Percentiles rank a stretch among this genome's conserved stretches.
Conservation (phyloP, 2,888 invertebrate species). For the Oscheius onirici region DNA sequence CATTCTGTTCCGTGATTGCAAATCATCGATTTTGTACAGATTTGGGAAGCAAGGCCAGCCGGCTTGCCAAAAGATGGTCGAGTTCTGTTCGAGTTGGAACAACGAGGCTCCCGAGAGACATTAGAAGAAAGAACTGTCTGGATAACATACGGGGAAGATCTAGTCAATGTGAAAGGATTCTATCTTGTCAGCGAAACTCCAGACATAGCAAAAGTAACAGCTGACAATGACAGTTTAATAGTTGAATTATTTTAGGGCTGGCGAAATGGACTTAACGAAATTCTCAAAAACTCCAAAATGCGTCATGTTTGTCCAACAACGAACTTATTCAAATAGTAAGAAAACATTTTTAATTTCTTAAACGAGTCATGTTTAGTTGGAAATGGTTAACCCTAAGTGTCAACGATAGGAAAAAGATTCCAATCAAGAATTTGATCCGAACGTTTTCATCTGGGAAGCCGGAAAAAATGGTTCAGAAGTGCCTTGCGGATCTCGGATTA, state of each 20-base stretch:
- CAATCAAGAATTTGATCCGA: slow-evolving; percentile 84
- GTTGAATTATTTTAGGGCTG: slow-evolving; percentile 80
- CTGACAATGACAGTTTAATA: background rate
- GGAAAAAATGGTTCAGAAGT: slow-evolving; percentile 96
- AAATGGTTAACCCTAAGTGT: slow-evolving; percentile 93
- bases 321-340: slow-evolving; percentile 98
- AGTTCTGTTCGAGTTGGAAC: slow-evolving; percentile 81
- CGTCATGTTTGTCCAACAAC: slow-evolving; percentile 91
- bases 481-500: slow-evolving; percentile 89
- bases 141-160: slow-evolving; percentile 96
- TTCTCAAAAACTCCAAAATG: slow-evolving; percentile 92
- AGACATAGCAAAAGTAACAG: slow-evolving; percentile 87
- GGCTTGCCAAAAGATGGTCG: slow-evolving; percentile 81
- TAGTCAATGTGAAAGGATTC: slow-evolving; percentile 97
- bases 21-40: slow-evolving; percentile 22
- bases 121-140: slow-evolving; percentile 93
- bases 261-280: slow-evolving; percentile 86
- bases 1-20: background rate
- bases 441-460: slow-evolving; percentile 99
- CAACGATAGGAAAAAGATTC: slow-evolving; percentile 92
- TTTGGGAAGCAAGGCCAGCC: slow-evolving; percentile 68
- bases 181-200: slow-evolving; percentile 93
- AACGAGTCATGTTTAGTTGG: slow-evolving; percentile 83
- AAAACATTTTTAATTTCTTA: no score
- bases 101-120: slow-evolving; percentile 80